Evolutionary conservation across 2,113 vertebrate species (phyloP).

Genomic region (Sphyrna mokarran): DNA sequence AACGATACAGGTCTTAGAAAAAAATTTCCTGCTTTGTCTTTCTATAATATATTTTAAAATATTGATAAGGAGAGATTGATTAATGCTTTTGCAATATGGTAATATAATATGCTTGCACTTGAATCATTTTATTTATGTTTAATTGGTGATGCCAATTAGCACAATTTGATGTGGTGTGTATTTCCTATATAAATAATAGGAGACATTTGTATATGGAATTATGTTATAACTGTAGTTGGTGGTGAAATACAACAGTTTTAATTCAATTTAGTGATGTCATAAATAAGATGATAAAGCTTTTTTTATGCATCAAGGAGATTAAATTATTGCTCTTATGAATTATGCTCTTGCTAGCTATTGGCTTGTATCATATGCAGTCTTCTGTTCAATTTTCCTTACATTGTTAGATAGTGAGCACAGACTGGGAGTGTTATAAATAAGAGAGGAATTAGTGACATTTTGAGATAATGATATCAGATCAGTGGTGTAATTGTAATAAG

Average conservation of each 20-base stretch:
- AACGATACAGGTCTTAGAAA: neutral
- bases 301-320: neutral
- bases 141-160: neutral
- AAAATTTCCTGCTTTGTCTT: neutral
- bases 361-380: neutral
- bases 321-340: neutral
- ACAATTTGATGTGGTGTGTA: neutral
- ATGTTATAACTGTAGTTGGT: neutral
- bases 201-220: neutral
- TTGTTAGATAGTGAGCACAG: neutral
- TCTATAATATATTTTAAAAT: neutral
- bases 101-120: too few species aligned
- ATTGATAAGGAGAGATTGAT: neutral
- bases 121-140: neutral
- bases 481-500: neutral
- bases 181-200: neutral
- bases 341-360: neutral
- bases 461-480: neutral
- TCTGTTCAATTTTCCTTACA: neutral
- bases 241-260: neutral
- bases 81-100: neutral
- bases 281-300: neutral
- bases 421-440: neutral
- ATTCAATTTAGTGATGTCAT: neutral
- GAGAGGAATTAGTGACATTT: neutral